Percentiles rank a stretch among this genome's conserved stretches.
phyloP scores from a whole-genome alignment of 1,140 invertebrate species.

The Caenorhabditis tropicalis region DNA sequence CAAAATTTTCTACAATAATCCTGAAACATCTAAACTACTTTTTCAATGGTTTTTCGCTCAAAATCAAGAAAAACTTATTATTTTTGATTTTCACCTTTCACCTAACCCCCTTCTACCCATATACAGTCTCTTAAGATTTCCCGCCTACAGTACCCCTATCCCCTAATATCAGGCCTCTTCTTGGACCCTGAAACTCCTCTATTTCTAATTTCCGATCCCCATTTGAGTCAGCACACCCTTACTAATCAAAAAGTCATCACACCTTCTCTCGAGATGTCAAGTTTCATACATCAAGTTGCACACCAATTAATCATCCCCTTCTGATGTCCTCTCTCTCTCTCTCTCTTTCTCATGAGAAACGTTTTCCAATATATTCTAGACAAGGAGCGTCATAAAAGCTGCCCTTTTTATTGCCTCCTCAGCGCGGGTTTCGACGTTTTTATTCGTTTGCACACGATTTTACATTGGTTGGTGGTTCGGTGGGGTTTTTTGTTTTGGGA shows the following conservation, averaged over 20 bases:
- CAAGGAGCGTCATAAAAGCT: constrained; percentile 7
- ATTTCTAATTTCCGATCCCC: too few species aligned
- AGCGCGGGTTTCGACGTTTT: constrained; percentile 27
- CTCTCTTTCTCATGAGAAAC: background rate
- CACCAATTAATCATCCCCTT: background rate
- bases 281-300: background rate
- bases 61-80: too few species aligned
- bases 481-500: background rate
- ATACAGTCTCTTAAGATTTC: too few species aligned
- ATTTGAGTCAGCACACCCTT: too few species aligned
- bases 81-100: too few species aligned
- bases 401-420: background rate
- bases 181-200: background rate
- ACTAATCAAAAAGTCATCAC: constrained; percentile 17
- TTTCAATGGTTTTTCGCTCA: too few species aligned
- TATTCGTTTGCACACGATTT: constrained; percentile 1
- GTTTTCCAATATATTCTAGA: background rate
- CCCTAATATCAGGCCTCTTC: background rate
- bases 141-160: background rate
- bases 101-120: too few species aligned
- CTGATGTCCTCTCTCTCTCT: background rate
- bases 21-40: too few species aligned
- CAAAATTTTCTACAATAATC: too few species aligned
- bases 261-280: background rate
- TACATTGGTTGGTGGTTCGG: background rate